These are phyloP conservation scores for Polymixis flavicincta DNA, from an alignment of 2,888 invertebrate species.

Conservation along the genomic window DNA sequence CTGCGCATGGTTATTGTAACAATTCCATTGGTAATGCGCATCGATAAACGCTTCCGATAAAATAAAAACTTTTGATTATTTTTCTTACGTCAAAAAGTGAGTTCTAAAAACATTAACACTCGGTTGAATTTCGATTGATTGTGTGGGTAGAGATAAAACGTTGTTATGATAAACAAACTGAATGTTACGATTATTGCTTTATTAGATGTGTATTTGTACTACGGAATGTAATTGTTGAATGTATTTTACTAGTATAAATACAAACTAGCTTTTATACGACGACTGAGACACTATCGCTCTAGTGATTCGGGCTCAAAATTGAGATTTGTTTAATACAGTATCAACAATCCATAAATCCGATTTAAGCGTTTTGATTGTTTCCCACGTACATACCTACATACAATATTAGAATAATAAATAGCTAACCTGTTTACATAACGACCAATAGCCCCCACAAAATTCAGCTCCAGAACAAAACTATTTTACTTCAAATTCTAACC, in stretches of 20 bases:
- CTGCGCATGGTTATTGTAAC: constrained; percentile 75
- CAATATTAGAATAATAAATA: not conserved
- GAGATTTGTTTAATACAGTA: constrained; percentile 13
- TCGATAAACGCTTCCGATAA: constrained; percentile 62
- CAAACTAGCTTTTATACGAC: constrained; percentile 19
- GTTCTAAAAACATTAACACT: constrained; percentile 34
- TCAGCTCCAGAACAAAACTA: constrained; percentile 27
- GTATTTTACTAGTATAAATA: constrained; percentile 42
- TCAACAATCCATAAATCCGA: constrained; percentile 6
- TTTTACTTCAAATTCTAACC: constrained; percentile 40
- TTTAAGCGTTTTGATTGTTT: not conserved
- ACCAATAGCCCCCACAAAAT: not conserved
- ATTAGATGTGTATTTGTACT: constrained; percentile 61
- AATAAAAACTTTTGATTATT: constrained; percentile 37
- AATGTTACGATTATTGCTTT: constrained; percentile 63
- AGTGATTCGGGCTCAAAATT: constrained; percentile 6
- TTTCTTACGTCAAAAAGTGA: constrained; percentile 34
- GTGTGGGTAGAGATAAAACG: constrained; percentile 47
- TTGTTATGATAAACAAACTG: constrained; percentile 63
- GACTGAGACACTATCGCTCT: constrained; percentile 20
- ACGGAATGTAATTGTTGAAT: constrained; percentile 55
- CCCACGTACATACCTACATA: not conserved
- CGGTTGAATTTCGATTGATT: constrained; percentile 47
- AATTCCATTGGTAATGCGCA: constrained; percentile 76
- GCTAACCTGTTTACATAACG: not conserved